Percentiles rank a stretch among this genome's conserved stretches.
Evolutionary conservation across 2,113 vertebrate species (phyloP).

Genomic region (Colinus virginianus): DNA sequence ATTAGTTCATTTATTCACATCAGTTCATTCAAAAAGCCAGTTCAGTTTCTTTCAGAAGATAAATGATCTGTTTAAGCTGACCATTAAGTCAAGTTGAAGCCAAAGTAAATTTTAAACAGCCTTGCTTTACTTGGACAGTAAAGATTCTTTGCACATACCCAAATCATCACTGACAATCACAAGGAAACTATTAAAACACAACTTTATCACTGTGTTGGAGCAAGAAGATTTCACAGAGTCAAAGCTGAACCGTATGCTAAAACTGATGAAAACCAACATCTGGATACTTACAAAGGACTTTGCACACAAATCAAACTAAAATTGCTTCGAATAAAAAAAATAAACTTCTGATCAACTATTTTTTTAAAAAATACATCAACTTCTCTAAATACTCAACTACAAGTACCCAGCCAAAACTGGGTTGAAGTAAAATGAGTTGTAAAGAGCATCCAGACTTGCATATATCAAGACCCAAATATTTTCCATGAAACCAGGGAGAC

Average conservation of each 20-base stretch:
- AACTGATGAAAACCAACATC: constrained; percentile 20
- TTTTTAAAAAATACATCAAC: constrained; percentile 5
- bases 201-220: not conserved
- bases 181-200: not conserved
- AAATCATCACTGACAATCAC: not conserved
- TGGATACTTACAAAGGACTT: constrained; percentile 22
- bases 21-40: not conserved
- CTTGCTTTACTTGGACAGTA: not conserved
- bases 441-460: not conserved
- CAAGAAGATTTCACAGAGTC: not conserved
- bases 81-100: not conserved
- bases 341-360: constrained; percentile 14
- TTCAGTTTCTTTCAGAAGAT: not conserved
- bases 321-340: constrained; percentile 23
- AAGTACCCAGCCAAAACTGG: not conserved
- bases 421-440: not conserved
- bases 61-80: not conserved
- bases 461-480: constrained; percentile 41
- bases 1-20: not conserved
- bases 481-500: constrained; percentile 54
- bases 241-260: constrained; percentile 24
- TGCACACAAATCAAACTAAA: constrained; percentile 28
- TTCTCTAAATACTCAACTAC: not conserved
- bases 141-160: not conserved
- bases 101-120: not conserved